phyloP scores from a whole-genome alignment of 2,888 invertebrate genomes.

The Heliconius ethilla region DNA sequence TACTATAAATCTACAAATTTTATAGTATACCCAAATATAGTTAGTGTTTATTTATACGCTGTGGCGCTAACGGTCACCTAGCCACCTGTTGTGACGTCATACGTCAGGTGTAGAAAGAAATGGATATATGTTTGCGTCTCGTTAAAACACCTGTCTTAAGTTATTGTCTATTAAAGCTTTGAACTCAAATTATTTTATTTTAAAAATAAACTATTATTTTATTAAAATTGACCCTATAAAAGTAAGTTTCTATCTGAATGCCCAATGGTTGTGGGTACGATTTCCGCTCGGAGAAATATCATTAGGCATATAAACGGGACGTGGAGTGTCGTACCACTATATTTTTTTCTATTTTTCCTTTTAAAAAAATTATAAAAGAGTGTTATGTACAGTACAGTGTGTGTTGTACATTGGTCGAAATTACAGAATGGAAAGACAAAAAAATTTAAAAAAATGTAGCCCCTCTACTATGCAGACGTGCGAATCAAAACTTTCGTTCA shows the following conservation, averaged over 20 bases:
- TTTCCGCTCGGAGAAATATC: background rate
- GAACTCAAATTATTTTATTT: background rate
- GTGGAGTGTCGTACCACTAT: too few relatives aligned
- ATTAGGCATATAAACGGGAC: too few relatives aligned
- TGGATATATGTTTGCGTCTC: conserved; percentile 44
- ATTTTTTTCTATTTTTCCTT: too few relatives aligned
- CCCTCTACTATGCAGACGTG: background rate
- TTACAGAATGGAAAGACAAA: background rate
- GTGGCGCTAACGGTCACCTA: conserved; percentile 56
- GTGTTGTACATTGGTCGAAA: background rate
- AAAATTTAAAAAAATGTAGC: background rate
- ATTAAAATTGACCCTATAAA: too few relatives aligned
- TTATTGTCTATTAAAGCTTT: background rate
- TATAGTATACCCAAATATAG: conserved; percentile 36
- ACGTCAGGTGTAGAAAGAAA: conserved; percentile 55
- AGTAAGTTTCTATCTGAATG: too few relatives aligned
- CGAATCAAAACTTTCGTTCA: background rate
- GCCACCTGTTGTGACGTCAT: conserved; percentile 62
- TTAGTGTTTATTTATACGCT: conserved; percentile 46
- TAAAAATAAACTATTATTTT: background rate
- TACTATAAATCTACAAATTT: conserved; percentile 1
- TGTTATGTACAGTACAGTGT: too few relatives aligned
- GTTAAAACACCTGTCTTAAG: conserved; percentile 44
- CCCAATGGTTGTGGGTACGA: background rate
- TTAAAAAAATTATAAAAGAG: too few relatives aligned